Conservation (phyloP, 2,888 invertebrate genomes). For the Polymixis flavicincta region DNA sequence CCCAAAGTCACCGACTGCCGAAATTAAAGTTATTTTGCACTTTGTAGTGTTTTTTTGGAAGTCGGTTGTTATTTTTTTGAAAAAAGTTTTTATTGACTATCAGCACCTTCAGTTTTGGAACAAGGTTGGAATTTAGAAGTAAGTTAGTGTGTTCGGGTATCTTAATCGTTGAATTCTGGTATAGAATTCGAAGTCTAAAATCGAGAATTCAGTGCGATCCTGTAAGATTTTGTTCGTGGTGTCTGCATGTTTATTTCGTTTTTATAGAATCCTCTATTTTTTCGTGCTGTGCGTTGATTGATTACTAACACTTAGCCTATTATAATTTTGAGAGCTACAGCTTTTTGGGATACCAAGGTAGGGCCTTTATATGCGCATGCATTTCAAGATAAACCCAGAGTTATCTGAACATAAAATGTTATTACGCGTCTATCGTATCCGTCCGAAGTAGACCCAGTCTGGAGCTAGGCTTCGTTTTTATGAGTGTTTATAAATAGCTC, state of each 20-base stretch:
- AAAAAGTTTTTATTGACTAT: too few species aligned
- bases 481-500: conserved; percentile 56
- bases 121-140: conserved; percentile 6
- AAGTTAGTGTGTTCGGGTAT: background rate
- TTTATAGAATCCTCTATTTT: background rate
- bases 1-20: too few species aligned
- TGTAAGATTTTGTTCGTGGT: background rate
- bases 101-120: conserved; percentile 14
- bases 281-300: background rate
- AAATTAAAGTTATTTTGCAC: too few species aligned
- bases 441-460: conserved; percentile 17
- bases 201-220: background rate
- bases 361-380: background rate
- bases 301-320: background rate
- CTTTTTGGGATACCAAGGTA: background rate
- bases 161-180: background rate
- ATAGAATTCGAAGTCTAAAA: background rate
- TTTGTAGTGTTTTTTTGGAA: too few species aligned
- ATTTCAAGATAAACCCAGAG: conserved; percentile 16
- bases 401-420: background rate
- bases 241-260: background rate
- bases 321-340: background rate
- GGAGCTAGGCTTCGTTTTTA: conserved; percentile 52
- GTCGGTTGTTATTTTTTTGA: too few species aligned
- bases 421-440: conserved; percentile 14